Base-by-base conservation (phyloP, 2,797 vertebrate genomes). In the Menidia menidia region DNA sequence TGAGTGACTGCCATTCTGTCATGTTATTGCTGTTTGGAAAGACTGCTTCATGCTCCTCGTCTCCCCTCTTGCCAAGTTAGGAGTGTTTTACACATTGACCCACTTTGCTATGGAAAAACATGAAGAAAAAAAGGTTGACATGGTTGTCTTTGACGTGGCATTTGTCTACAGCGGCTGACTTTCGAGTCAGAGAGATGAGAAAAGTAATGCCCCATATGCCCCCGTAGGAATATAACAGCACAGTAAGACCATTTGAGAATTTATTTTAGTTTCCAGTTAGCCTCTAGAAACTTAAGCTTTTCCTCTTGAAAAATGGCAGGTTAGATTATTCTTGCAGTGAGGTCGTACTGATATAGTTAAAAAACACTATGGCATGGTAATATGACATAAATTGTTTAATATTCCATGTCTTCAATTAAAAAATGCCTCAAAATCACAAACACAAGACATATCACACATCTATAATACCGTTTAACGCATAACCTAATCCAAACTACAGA, bases 51-150 rank as follows among this genome's bases (percentile, higher is more conserved):
- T 60, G 71, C 87, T 90, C 86, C 73, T 90, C 88, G 82, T 86
- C 88, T 87, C 67, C 68, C 59, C 87, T 74, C 70, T 88, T 68
- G 86, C 88, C 86, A 88, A 83, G 85, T 90, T 92, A 88, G 88
- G 91, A 94, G 90, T 91, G 92, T 92, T 93, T 93, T 91, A 91
- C 86, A 44, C 91, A 92, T 91, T 93, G 93, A 93, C 93, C 92
- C 93, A 94, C 90, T 93, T 93, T 92, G 83, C 86, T 76, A 68
- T 88, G 91, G 89, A 92, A 92, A 92, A 88, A 86, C 82, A 84
- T 80, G 77, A 48, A 53, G 44, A 67, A 73, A 64, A 69, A 56
- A 68, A 78, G 60, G 72, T 83, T 75, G 84, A 87, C 12, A 68
- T 79, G 61, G 87, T 87, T 85, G 80, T 59, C 73, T 87, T 78